Evolutionary conservation across 1,140 invertebrate genomes (phyloP), one percentile per base, ranked within the genome.

Genomic region (Magallana gigas): DNA sequence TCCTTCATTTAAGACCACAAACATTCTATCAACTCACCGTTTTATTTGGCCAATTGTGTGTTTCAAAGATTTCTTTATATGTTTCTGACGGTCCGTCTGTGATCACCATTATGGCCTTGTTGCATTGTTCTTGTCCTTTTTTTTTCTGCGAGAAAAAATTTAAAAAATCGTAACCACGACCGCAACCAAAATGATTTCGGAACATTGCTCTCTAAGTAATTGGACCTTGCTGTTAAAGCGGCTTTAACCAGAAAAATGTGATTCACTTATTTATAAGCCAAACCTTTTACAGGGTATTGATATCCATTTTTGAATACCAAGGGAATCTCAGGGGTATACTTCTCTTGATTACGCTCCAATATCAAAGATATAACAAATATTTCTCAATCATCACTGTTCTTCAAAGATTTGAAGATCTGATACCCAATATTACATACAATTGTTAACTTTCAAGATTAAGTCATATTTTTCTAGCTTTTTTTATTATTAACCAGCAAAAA

Each of bases 61-160:
- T 95, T 92, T 97, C 96, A 94, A 99, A 99, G 80, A 99, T 97
- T 91, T 98, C 97, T 92, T 98, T 97, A 94, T 97, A 98, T 92
- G 97, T 98, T 91, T 98, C 97, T 16, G 99, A 98, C 29, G 99
- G 98, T 48, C 99, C 99, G 95, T 99, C 99, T 11, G 99, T 99
- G 90, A 99, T 97, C 81, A 99, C 95, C 98, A 99, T 99, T 92
- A 99, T 99, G 11, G 98, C 98, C 95, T 99, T 97, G 95, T 99
- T 99, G 93, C 99, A 99, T 12, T 98, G 97, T 88, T 86, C 59
- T 8, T 16, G 57, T 14, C 11, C 23, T 56, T 59, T 57, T 56
- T 59, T 80, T 56, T 87, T 57, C 85, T 88, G 81, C 57, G 18
- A 48, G 14, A n/a, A 48, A 5, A 48, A 48, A 48, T 2, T 23